A percentile compares a stretch with the other conserved stretches of the same genome.
Conservation (phyloP, 2,113 vertebrate genomes). For the Rhizomys pruinosus region DNA sequence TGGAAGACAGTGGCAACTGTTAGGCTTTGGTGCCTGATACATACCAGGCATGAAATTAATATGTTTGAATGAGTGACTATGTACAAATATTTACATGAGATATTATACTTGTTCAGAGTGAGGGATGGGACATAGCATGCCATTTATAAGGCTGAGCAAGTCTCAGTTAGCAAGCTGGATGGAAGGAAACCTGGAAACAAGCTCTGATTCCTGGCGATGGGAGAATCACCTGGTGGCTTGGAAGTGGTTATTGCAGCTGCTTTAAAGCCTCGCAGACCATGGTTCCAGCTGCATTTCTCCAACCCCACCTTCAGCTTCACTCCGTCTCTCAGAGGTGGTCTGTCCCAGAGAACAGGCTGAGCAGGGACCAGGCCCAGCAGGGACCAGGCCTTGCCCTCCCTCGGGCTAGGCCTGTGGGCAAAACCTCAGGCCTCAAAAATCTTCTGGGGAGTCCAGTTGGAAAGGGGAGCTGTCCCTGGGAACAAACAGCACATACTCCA, state of each 20-base stretch:
- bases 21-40: neutral
- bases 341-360: neutral
- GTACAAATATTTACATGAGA: constrained; percentile 1
- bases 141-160: neutral
- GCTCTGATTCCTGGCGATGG: neutral
- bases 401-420: neutral
- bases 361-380: neutral
- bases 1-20: neutral
- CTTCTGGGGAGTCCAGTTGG: neutral
- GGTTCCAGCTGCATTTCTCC: neutral
- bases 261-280: neutral
- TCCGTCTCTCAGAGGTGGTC: neutral
- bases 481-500: neutral
- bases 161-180: neutral
- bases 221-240: neutral
- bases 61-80: neutral
- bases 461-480: neutral
- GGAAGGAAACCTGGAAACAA: neutral
- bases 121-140: neutral
- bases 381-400: too few species aligned
- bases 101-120: neutral
- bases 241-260: neutral
- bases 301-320: neutral
- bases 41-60: neutral
- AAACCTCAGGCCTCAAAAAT: neutral